Evolutionary conservation across 2,797 vertebrate species (phyloP), one percentile per base, ranked within the genome.

Genomic region (Poecilia gillii): DNA sequence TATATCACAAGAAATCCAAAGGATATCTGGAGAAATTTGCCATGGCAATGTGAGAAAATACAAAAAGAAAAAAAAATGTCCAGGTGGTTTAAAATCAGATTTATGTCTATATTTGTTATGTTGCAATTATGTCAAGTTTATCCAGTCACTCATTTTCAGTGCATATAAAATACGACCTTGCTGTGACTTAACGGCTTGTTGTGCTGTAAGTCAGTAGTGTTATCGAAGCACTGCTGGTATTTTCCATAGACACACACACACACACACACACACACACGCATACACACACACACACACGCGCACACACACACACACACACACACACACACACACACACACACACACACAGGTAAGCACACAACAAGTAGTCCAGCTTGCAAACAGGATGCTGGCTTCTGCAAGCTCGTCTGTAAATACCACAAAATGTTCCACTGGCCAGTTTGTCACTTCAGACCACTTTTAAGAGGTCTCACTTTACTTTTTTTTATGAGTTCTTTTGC

Each of bases 311-410:
- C 36, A 77, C 25, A 64, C 64, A 78, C 31, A 62, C 53, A 70
- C 47, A 70, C 73, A 73, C 49, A 75, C 51, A 68, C 73, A 73
- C 53, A 8, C 41, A 39, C n/a, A 64, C 64, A 76, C 36, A 66
- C 51, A 70, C 53, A 57, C 74, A 72, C 49, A 75, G 41, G 28
- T 75, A 76, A 55, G 75, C 72, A 74, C 75, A 71, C 31, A 79
- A 76, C 16, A 87, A 77, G 80, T 73, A 79, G 90, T 91, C 91
- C 91, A 89, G 77, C 81, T 74, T 75, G 59, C 87, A 90, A 88
- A 94, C 92, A 94, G 94, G 93, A 94, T 93, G 93, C 86, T 84
- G 66, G 70, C 23, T 83, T 81, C 76, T 76, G 86, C 82, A 72
- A 53, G 72, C 81, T 75, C 20, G 72, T 74, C 74, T 84, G 72